Conservation (phyloP, 2,888 invertebrate species). For the Hololepta plana region DNA sequence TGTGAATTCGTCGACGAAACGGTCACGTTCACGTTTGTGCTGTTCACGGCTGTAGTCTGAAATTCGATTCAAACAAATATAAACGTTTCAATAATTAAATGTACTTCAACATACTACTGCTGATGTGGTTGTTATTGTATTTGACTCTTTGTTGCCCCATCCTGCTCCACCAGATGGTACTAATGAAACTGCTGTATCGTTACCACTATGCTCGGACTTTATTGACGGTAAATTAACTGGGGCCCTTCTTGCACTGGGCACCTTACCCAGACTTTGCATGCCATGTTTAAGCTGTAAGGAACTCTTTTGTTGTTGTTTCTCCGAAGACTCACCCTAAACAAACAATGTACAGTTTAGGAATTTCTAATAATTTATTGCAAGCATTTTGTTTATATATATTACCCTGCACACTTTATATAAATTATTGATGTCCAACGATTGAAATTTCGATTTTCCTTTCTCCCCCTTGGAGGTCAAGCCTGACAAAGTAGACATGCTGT, state of each 20-base stretch:
- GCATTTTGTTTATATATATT: too few relatives aligned
- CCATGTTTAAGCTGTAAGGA: conserved; percentile 95
- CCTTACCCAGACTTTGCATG: conserved; percentile 99
- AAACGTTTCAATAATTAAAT: conserved; percentile 1
- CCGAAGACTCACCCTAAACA: conserved; percentile 63
- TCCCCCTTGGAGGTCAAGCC: conserved; percentile 72
- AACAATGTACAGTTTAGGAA: conserved; percentile 2
- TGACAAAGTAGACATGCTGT: conserved; percentile 93
- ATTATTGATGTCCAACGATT: conserved; percentile 95
- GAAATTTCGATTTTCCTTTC: conserved; percentile 89
- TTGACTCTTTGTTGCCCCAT: conserved; percentile 46
- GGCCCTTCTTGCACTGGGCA: conserved; percentile 93
- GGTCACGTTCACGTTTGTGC: too few relatives aligned
- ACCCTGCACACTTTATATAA: conserved; percentile 78
- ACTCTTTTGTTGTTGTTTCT: conserved; percentile 75
- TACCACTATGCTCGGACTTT: conserved; percentile 82
- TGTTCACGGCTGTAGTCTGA: too few relatives aligned
- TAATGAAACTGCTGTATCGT: conserved; percentile 59
- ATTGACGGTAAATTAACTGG: conserved; percentile 98
- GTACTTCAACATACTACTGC: conserved; percentile 13
- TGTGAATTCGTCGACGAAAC: too few relatives aligned
- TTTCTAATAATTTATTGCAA: not conserved
- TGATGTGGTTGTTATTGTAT: conserved; percentile 23
- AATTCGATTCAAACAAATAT: too few relatives aligned
- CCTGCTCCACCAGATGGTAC: conserved; percentile 65